Conservation (phyloP, 2,113 vertebrate species). For the Channa argus region DNA sequence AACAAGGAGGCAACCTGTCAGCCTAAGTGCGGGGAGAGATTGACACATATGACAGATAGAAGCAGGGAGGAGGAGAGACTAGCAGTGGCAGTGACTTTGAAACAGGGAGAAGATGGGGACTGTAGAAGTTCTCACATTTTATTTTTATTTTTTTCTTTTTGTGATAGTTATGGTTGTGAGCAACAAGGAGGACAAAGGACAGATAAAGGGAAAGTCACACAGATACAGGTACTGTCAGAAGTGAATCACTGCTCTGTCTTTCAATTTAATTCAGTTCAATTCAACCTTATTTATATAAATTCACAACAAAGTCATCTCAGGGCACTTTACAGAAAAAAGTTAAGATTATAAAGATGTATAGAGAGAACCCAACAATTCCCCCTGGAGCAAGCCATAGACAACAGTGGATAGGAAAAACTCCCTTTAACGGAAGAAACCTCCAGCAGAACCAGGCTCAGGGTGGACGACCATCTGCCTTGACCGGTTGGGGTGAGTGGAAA, state of each 20-base stretch:
- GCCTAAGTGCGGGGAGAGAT: constrained; percentile 11
- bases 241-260: not conserved
- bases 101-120: not conserved
- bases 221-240: not conserved
- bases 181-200: not conserved
- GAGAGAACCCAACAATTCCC: too few relatives aligned
- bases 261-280: too few relatives aligned
- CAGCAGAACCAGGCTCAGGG: too few relatives aligned
- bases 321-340: too few relatives aligned
- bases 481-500: too few relatives aligned
- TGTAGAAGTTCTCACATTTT: not conserved
- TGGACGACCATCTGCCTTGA: too few relatives aligned
- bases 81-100: constrained; percentile 23
- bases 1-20: constrained; percentile 37
- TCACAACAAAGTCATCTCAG: too few relatives aligned
- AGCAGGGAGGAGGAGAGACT: constrained; percentile 10
- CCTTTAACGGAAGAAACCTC: too few relatives aligned
- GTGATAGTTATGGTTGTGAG: not conserved
- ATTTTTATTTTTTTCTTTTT: not conserved
- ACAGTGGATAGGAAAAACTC: too few relatives aligned
- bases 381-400: too few relatives aligned
- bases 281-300: too few relatives aligned
- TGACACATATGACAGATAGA: constrained; percentile 32
- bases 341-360: too few relatives aligned
- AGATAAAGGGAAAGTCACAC: not conserved